phyloP scores from a whole-genome alignment of 2,888 invertebrate genomes.

The Trichacis sp. region DNA sequence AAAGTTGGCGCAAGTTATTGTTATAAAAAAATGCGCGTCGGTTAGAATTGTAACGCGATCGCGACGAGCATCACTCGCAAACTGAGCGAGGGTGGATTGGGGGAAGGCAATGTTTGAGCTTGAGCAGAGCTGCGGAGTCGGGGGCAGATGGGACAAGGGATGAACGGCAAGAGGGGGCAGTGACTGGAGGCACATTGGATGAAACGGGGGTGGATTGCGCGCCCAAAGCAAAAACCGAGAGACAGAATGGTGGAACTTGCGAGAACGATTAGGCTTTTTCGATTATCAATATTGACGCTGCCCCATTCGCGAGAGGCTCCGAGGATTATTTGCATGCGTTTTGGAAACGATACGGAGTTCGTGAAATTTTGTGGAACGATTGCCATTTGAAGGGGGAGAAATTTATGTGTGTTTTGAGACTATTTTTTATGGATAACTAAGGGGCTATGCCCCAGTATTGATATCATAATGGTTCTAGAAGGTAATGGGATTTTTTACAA shows the following conservation, averaged over 20 bases:
- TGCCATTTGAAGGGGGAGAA: too few relatives aligned
- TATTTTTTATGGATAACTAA: too few relatives aligned
- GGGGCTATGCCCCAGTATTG: too few relatives aligned
- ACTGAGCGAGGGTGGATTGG: slow-evolving; percentile 52
- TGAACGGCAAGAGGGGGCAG: slow-evolving; percentile 38
- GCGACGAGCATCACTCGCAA: slow-evolving; percentile 55
- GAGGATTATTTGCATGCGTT: background rate
- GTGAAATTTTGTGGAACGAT: too few relatives aligned
- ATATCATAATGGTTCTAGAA: too few relatives aligned
- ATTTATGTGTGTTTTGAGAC: too few relatives aligned
- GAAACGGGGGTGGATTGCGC: slow-evolving; percentile 35
- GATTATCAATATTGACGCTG: slow-evolving; percentile 35
- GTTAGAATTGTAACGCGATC: slow-evolving; percentile 46
- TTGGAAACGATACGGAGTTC: too few relatives aligned
- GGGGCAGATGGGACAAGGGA: slow-evolving; percentile 43
- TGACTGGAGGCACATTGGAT: slow-evolving; percentile 28
- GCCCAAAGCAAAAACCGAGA: slow-evolving; percentile 33
- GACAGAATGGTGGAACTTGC: slow-evolving; percentile 41
- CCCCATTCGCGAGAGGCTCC: background rate
- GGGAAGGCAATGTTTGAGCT: slow-evolving; percentile 45
- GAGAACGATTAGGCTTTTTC: slow-evolving; percentile 44
- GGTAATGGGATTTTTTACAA: too few relatives aligned
- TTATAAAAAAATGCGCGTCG: slow-evolving; percentile 3
- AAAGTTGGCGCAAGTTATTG: background rate
- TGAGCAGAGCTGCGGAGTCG: slow-evolving; percentile 36